Evolutionary conservation across 2,113 vertebrate species (phyloP).

Genomic region (Egretta garzetta): DNA sequence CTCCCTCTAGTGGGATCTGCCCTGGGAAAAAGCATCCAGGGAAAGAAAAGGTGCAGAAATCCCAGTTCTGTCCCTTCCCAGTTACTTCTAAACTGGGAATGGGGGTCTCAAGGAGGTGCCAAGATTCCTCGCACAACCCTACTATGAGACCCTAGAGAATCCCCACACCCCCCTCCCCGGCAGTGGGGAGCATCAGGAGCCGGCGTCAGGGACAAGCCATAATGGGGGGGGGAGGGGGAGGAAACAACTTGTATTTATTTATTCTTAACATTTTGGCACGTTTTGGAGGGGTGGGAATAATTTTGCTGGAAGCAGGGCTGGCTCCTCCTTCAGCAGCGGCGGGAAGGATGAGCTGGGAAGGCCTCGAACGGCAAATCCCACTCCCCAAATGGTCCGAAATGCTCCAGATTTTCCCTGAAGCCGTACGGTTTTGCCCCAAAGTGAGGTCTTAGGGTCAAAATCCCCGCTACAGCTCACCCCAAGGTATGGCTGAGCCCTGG

Average conservation of each 20-base stretch:
- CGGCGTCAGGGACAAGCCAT: background rate
- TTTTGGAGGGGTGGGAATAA: background rate
- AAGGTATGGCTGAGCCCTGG: background rate
- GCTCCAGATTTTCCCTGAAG: background rate
- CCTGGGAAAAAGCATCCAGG: background rate
- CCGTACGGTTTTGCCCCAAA: background rate
- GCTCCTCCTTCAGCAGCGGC: background rate
- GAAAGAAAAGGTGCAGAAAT: background rate
- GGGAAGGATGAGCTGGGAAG: background rate
- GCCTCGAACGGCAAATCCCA: background rate
- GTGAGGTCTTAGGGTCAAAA: rapidly evolving
- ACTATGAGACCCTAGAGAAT: background rate
- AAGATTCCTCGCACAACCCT: background rate
- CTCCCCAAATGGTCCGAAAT: background rate
- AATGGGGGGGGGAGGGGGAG: rapidly evolving
- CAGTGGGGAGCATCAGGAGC: background rate
- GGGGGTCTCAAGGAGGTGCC: background rate
- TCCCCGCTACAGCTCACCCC: background rate
- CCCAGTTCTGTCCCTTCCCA: background rate
- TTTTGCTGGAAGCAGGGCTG: background rate
- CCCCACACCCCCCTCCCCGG: no score
- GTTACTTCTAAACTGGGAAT: background rate
- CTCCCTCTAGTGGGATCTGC: conserved; percentile 55
- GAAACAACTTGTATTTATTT: background rate
- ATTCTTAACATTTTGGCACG: background rate